phyloP scores from a whole-genome alignment of 2,113 vertebrate genomes.

The Raja brachyura region DNA sequence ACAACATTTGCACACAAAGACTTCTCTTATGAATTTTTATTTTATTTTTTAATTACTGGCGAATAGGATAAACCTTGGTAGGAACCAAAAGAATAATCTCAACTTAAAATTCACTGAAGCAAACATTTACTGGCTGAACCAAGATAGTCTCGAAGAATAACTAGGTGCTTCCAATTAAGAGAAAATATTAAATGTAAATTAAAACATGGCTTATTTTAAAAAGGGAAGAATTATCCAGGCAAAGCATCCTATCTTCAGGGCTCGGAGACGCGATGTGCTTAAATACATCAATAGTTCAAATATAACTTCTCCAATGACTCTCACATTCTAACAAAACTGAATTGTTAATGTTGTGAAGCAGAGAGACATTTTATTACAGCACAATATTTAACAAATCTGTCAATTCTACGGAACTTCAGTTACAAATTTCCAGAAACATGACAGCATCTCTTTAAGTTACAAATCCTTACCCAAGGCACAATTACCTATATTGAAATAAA shows the following conservation, averaged over 20 bases:
- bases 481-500: conserved; percentile 32
- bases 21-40: neutral
- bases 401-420: neutral
- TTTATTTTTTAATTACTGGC: neutral
- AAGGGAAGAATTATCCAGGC: neutral
- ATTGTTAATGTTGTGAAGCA: neutral
- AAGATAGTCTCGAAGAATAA: neutral
- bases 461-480: neutral
- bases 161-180: neutral
- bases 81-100: neutral
- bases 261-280: neutral
- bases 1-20: neutral
- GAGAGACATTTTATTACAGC: neutral
- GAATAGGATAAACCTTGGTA: neutral
- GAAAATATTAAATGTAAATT: neutral
- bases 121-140: neutral
- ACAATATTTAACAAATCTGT: neutral
- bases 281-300: neutral
- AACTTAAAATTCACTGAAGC: neutral
- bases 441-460: neutral
- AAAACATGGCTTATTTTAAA: neutral
- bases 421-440: neutral
- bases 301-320: neutral
- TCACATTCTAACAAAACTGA: neutral
- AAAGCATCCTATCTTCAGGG: neutral